phyloP scores from a whole-genome alignment of 2,797 vertebrate species.

The Oryzias dopingdopingensis region DNA sequence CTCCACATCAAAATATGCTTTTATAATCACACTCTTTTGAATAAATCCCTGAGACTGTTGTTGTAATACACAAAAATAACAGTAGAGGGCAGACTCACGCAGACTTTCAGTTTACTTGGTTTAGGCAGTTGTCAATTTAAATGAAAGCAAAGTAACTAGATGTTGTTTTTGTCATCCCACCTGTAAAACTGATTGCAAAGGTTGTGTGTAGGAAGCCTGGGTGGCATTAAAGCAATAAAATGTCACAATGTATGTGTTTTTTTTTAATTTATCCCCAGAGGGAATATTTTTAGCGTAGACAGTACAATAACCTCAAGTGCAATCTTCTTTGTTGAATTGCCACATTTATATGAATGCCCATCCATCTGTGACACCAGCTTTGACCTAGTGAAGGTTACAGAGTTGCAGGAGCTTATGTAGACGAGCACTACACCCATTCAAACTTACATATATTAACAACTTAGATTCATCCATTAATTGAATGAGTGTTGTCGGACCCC shows the following conservation, averaged over 20 bases:
- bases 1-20: no score
- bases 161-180: constrained; percentile 1
- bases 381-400: no score
- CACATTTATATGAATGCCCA: background rate
- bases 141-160: background rate
- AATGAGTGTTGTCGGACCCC: background rate
- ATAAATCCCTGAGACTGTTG: constrained; percentile 18
- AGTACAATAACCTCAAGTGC: background rate
- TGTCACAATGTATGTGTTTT: background rate
- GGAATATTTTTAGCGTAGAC: background rate
- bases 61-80: constrained; percentile 52
- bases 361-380: no score
- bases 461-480: no score
- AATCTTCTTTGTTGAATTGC: background rate
- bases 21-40: no score
- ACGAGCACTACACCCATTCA: no score
- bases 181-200: no score
- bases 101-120: constrained; percentile 3
- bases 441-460: no score
- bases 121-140: constrained; percentile 4
- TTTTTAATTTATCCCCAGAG: no score
- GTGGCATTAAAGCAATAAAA: no score
- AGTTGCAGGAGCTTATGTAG: no score
- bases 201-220: no score
- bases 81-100: constrained; percentile 51